A percentile compares a stretch with the other conserved stretches of the same genome.
Conservation (phyloP, 2,113 vertebrate genomes). For the Gavialis gangeticus region DNA sequence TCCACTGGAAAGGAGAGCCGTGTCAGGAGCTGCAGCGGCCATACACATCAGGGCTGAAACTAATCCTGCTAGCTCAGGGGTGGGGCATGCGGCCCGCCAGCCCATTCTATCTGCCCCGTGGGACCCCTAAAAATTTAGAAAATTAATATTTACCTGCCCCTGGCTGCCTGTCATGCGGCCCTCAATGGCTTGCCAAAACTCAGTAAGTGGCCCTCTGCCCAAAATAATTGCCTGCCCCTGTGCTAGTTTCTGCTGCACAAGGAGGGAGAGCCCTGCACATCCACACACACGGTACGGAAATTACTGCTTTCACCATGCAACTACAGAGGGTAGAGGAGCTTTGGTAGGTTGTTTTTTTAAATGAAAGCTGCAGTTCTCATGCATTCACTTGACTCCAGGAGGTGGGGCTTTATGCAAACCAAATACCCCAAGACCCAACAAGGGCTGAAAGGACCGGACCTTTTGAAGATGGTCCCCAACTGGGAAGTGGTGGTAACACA, state of each 20-base stretch:
- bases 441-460: neutral
- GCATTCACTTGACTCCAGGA: neutral
- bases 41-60: neutral
- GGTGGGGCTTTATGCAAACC: neutral
- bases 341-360: rapidly evolving
- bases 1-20: neutral
- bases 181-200: too few relatives aligned
- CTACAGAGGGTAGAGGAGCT: neutral
- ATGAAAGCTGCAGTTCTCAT: neutral
- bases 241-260: too few relatives aligned
- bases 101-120: neutral
- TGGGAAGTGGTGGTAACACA: neutral
- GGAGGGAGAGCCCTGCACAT: too few relatives aligned
- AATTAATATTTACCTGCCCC: too few relatives aligned
- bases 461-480: neutral
- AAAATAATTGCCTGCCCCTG: too few relatives aligned
- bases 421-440: too few relatives aligned
- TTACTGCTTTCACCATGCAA: neutral
- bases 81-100: neutral
- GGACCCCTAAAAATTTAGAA: too few relatives aligned
- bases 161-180: too few relatives aligned
- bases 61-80: too few relatives aligned
- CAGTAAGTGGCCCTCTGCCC: too few relatives aligned
- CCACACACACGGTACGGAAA: neutral
- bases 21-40: neutral